Base-by-base conservation (phyloP, 2,888 invertebrate species). In the Kuschelorhynchus macadamiae region DNA sequence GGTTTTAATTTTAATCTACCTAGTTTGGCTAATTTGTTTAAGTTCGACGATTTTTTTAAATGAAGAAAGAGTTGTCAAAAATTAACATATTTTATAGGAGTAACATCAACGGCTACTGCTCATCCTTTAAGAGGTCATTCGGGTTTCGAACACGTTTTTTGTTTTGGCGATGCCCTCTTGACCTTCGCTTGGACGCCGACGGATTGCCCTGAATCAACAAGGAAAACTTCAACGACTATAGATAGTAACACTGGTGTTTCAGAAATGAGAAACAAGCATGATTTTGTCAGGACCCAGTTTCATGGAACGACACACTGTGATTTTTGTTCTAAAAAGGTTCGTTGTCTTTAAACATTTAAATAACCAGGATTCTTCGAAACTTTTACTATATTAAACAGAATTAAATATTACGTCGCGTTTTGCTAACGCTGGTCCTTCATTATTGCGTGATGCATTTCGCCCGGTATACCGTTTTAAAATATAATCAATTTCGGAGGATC, bases 301-400 rank as follows among this genome's bases (percentile, higher is more conserved):
- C 91, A 94, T 79, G 88, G 94, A 61, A 93, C 94, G 0, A 95
- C 96, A 1, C 93, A 94, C 80, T 97, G 97, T 81, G 94, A 95
- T 81, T 96, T 95, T 82, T 97, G 97, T 85, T 92, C 93, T 67
- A 96, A 95, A 81, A 97, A 97, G 90, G 94, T 69, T n/a, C n/a
- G 11, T 18, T 18, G 5, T 17, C 16, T n/a, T 39, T 39, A 2
- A 3, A 11, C 17, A 41, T n/a, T n/a, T n/a, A 41, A 41, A 9
- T 11, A 14, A 8, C 41, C 3, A 41, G 3, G 14, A 12, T 9
- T 41, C 17, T 41, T 14, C 17, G 14, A 8, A 8, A 8, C 32
- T 32, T 9, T 32, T 36, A 12, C 36, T 36, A 3, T n/a, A n/a
- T n/a, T n/a, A n/a, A n/a, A n/a, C n/a, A n/a, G n/a, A n/a, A n/a